Evolutionary conservation across 2,797 vertebrate species (phyloP).

Genomic region (Tinamus major): DNA sequence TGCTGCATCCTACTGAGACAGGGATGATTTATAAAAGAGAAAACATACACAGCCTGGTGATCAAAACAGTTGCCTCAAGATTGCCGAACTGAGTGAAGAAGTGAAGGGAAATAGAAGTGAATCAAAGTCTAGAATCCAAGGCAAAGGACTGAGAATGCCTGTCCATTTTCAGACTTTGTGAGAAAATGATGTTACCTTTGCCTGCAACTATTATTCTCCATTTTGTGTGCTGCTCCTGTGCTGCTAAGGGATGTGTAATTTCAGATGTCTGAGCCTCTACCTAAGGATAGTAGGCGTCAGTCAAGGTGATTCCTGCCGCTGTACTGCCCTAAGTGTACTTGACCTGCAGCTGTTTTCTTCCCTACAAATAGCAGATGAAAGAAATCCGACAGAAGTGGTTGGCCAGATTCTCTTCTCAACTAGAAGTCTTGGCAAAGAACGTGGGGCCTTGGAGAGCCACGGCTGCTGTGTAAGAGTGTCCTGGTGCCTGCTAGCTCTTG

Average conservation of each 20-base stretch:
- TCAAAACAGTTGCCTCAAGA: constrained; percentile 59
- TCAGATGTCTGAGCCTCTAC: not conserved
- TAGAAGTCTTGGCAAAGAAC: not conserved
- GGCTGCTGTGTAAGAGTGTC: not conserved
- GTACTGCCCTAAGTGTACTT: not conserved
- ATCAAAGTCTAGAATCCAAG: constrained; percentile 24
- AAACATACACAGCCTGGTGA: not conserved
- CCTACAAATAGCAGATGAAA: not conserved
- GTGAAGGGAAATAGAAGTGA: not conserved
- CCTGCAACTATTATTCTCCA: not conserved
- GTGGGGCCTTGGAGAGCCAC: not conserved
- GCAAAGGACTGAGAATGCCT: not conserved
- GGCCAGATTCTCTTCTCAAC: not conserved
- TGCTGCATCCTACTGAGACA: constrained; percentile 38
- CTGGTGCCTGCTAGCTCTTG: not conserved
- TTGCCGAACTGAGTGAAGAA: constrained; percentile 5
- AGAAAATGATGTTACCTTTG: not conserved
- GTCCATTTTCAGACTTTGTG: not conserved
- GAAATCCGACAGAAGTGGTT: not conserved
- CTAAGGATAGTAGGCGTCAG: fast-evolving
- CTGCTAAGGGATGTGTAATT: not conserved
- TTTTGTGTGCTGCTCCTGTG: not conserved
- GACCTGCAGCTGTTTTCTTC: not conserved
- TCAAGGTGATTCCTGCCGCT: not conserved
- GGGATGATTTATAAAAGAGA: constrained; percentile 16